These are phyloP conservation scores for Sylvilagus floridanus DNA, from an alignment of 2,797 vertebrate species.

Conservation along the genomic window DNA sequence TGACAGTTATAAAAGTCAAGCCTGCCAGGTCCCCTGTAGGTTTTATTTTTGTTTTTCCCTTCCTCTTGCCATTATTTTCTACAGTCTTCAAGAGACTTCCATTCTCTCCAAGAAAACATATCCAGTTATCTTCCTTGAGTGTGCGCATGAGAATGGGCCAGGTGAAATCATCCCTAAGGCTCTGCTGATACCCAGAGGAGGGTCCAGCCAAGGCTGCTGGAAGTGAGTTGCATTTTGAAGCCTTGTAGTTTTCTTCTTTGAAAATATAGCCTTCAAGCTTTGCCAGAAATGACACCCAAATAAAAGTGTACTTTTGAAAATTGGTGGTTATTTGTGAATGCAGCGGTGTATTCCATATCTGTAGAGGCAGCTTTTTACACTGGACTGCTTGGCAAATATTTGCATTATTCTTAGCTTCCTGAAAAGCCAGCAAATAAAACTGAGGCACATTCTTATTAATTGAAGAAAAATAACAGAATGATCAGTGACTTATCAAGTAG, in stretches of 20 bases:
- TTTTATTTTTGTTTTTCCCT: constrained; percentile 59
- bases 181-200: constrained; percentile 54
- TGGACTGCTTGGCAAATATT: background rate
- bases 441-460: background rate
- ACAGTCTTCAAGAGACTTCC: constrained; percentile 47
- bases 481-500: background rate
- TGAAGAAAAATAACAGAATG: background rate
- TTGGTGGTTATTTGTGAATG: constrained; percentile 63
- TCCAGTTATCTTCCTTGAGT: constrained; percentile 69
- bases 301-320: constrained; percentile 68
- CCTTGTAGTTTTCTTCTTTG: constrained; percentile 76
- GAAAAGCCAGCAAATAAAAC: background rate
- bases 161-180: constrained; percentile 67
- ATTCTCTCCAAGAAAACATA: background rate
- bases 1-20: constrained; percentile 47
- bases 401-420: background rate
- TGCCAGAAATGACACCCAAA: constrained; percentile 80
- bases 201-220: constrained; percentile 4
- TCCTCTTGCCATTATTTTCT: constrained; percentile 51
- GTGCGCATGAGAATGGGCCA: constrained; percentile 39
- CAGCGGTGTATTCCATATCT: background rate
- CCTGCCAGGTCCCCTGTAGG: constrained; percentile 52
- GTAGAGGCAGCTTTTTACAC: background rate
- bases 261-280: constrained; percentile 66
- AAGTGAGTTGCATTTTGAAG: constrained; percentile 67